Evolutionary conservation across 2,113 vertebrate species (phyloP).

Genomic region (Tetraodon nigroviridis): DNA sequence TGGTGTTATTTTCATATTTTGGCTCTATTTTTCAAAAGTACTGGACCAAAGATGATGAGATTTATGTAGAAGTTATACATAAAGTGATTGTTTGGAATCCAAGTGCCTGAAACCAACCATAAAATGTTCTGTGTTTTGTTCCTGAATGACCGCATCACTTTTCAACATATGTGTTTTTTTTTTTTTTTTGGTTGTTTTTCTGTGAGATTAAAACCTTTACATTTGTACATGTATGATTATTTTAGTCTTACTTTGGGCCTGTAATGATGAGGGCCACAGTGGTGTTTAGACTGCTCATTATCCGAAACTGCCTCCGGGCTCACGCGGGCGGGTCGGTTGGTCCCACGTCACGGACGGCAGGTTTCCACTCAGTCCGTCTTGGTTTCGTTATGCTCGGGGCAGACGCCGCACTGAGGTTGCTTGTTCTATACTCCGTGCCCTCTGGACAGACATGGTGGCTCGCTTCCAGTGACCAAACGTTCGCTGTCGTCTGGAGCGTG

Average conservation of each 20-base stretch:
- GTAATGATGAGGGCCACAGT: slow-evolving; percentile 17
- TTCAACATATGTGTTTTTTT: slow-evolving; percentile 69
- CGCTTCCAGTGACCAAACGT: slow-evolving; percentile 46
- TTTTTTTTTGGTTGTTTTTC: too few relatives aligned
- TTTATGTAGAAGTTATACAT: slow-evolving; percentile 24
- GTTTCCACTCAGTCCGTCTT: slow-evolving; percentile 5
- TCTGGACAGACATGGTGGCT: slow-evolving; percentile 26
- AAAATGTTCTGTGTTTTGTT: slow-evolving; percentile 63
- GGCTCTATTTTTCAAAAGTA: slow-evolving; percentile 58
- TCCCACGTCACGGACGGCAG: slow-evolving; percentile 5
- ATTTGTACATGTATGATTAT: slow-evolving; percentile 31
- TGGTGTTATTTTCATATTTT: slow-evolving; percentile 62
- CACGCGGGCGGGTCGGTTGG: slow-evolving; percentile 1
- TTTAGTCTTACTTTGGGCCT: slow-evolving; percentile 26
- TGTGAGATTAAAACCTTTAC: slow-evolving; percentile 66
- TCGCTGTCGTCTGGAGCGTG: slow-evolving; percentile 46
- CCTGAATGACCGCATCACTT: slow-evolving; percentile 62
- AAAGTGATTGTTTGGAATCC: slow-evolving; percentile 69
- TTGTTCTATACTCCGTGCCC: slow-evolving; percentile 23
- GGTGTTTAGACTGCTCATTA: slow-evolving; percentile 15
- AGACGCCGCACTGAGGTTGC: slow-evolving; percentile 6
- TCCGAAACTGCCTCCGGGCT: slow-evolving; percentile 11
- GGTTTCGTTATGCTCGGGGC: not conserved
- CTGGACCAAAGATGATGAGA: slow-evolving; percentile 73
- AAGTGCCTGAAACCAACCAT: slow-evolving; percentile 75